A percentile compares a stretch with the other conserved stretches of the same genome.
Conservation (phyloP, 2,888 invertebrate species). For the Rhingia rostrata region DNA sequence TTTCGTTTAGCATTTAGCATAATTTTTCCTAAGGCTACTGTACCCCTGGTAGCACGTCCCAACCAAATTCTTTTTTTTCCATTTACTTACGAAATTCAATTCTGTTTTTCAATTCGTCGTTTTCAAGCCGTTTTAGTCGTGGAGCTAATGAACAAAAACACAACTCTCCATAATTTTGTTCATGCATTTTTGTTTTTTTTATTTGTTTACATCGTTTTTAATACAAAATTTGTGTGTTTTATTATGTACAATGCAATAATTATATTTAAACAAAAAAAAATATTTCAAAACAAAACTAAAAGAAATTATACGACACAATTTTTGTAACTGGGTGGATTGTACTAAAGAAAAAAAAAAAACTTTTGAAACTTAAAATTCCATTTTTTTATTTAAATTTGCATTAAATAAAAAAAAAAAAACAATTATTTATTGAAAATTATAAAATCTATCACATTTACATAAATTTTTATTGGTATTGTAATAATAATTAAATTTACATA, state of each 20-base stretch:
- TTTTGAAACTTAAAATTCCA: too few relatives aligned
- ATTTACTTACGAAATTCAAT: too few relatives aligned
- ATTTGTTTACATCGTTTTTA: neutral
- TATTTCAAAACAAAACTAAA: neutral
- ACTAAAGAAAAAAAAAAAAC: slow-evolving; percentile 2
- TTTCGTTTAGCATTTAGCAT: too few relatives aligned
- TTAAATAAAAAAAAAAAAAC: slow-evolving; percentile 3
- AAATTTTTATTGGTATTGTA: slow-evolving; percentile 25
- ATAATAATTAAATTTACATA: slow-evolving; percentile 8
- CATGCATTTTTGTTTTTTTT: slow-evolving; percentile 13
- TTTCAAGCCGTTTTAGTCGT: neutral
- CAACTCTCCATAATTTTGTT: neutral
- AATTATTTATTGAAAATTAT: slow-evolving; percentile 17
- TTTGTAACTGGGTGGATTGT: slow-evolving; percentile 25
- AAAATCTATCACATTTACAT: slow-evolving; percentile 66
- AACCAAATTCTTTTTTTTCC: too few relatives aligned
- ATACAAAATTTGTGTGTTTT: slow-evolving; percentile 28
- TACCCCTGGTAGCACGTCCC: too few relatives aligned
- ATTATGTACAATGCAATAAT: slow-evolving; percentile 24
- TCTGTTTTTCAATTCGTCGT: too few relatives aligned
- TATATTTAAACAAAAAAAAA: slow-evolving; percentile 5
- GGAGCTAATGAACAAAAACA: neutral
- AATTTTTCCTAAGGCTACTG: too few relatives aligned
- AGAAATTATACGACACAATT: slow-evolving; percentile 9
- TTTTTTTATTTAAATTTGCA: too few relatives aligned